Percentiles rank a stretch among this genome's conserved stretches.
Conservation (phyloP, 2,888 invertebrate genomes). For the Cheilosia variabilis region DNA sequence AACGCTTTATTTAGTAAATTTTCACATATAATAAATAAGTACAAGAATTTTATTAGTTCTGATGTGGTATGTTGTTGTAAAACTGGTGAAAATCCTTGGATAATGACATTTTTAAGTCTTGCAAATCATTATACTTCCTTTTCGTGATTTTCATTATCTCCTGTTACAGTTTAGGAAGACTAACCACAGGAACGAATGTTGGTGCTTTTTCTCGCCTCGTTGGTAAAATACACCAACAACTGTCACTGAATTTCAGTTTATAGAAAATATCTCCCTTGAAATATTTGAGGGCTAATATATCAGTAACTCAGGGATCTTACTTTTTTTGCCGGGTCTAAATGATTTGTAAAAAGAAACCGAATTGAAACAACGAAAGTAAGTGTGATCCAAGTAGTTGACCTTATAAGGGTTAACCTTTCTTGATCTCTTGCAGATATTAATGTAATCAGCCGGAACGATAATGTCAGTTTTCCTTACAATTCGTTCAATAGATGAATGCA, state of each 20-base stretch:
- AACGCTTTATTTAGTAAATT: not conserved
- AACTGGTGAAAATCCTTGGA: too few relatives aligned
- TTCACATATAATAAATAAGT: not conserved
- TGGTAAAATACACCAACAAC: too few relatives aligned
- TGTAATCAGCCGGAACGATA: too few relatives aligned
- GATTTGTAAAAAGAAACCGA: constrained; percentile 26
- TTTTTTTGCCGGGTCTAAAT: too few relatives aligned
- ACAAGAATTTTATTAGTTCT: not conserved
- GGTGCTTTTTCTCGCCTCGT: too few relatives aligned
- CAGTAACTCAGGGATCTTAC: constrained; percentile 7
- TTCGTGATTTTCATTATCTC: not conserved
- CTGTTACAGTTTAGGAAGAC: not conserved
- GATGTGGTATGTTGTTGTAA: not conserved
- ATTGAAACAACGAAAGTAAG: constrained; percentile 22
- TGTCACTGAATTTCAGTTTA: not conserved
- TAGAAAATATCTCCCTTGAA: not conserved
- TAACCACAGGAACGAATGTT: not conserved
- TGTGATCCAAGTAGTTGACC: constrained; percentile 21
- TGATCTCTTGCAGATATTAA: constrained; percentile 17
- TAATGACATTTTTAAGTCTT: constrained; percentile 11
- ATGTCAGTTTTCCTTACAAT: constrained; percentile 13
- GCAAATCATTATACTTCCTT: constrained; percentile 6
- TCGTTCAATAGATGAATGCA: constrained; percentile 23
- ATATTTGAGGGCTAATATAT: too few relatives aligned
- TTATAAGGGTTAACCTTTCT: not conserved